These are phyloP conservation scores for Chrysomallon squamiferum DNA, from an alignment of 1,140 invertebrate genomes.

Conservation along the genomic window DNA sequence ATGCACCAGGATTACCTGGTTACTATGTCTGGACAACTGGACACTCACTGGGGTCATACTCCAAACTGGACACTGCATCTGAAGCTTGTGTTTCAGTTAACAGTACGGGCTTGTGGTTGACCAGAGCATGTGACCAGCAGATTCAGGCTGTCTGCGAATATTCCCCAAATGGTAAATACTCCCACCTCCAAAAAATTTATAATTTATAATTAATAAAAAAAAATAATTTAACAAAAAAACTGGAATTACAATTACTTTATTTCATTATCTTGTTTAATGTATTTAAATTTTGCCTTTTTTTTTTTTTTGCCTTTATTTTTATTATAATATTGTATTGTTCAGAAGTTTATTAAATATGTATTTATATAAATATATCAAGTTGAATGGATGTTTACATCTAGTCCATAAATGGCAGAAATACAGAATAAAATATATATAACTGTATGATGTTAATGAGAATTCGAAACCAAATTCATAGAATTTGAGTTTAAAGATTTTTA, in stretches of 20 bases:
- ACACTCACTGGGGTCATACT: neutral
- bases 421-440: no score
- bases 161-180: slow-evolving; percentile 9
- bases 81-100: slow-evolving; percentile 16
- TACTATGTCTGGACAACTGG: slow-evolving; percentile 21
- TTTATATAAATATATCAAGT: no score
- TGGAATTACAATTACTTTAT: neutral
- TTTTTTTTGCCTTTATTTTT: neutral
- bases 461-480: no score
- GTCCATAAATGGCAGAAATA: no score
- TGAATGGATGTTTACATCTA: no score
- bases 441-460: no score
- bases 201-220: neutral
- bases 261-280: neutral
- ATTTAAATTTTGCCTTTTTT: neutral
- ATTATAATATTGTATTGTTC: neutral
- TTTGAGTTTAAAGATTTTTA: no score
- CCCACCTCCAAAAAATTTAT: neutral
- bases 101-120: slow-evolving; percentile 8
- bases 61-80: neutral
- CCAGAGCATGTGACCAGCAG: neutral
- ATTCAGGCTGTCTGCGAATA: slow-evolving; percentile 22
- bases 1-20: slow-evolving; percentile 3
- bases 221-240: neutral
- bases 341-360: no score